Evolutionary conservation across 2,797 vertebrate species (phyloP), one percentile per base, ranked within the genome.

Genomic region (Acanthis flammea): DNA sequence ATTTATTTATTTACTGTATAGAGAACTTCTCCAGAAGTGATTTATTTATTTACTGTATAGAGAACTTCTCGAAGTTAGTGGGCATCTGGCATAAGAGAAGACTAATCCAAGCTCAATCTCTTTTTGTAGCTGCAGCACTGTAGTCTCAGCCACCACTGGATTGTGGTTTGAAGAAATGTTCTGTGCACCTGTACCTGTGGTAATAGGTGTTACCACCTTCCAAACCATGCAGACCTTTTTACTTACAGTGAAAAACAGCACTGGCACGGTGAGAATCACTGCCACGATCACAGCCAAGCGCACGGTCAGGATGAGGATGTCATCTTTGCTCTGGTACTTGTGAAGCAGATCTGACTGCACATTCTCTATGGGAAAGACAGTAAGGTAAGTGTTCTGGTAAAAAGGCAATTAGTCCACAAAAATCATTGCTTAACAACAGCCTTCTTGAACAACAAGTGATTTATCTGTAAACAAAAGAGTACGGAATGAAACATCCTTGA

Each of bases 201-300:
- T n/a, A n/a, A n/a, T n/a, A 57, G 77, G 57, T 14, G 14, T 50
- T 47, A 9, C 28, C 2, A 3, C 37, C 67, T 89, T 71, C 71
- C 71, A 77, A 73, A 60, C 8, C 1, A 2, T 5, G 37, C 7
- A 50, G 35, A 54, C 54, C 9, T 63, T 62, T 84, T 61, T 75
- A 98, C 98, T 98, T 95, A 98, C 98, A 19, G 98, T 98, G 96
- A 98, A 98, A 88, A 98, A 98, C 12, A 98, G 92, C 84, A 98
- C 98, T 0, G 98, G 98, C 54, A 98, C 98, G 0, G 98, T 98
- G 86, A 98, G 98, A 78, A 98, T 98, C 86, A 98, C 98, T 0
- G 98, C 98, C 44, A 97, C 80, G 0, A 98, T 98, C 78, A 98
- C 98, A n/a, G 98, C 98, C 95, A 98, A 89, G 27, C 98, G 97